phyloP scores from a whole-genome alignment of 2,797 vertebrate species.

The Clamator glandarius region DNA sequence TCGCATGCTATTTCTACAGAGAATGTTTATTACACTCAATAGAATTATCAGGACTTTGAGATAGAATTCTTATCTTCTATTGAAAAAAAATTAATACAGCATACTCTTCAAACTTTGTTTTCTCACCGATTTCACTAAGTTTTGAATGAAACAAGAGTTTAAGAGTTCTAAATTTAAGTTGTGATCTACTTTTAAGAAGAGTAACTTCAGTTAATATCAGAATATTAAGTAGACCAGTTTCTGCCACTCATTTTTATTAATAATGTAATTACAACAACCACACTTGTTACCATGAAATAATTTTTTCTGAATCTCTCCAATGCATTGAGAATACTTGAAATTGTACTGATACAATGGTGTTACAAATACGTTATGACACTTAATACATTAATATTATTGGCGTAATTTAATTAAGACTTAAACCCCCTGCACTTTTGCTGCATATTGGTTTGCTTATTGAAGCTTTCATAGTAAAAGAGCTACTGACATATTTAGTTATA shows the following conservation, averaged over 20 bases:
- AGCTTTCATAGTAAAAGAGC: background rate
- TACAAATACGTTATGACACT: background rate
- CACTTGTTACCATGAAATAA: slow-evolving; percentile 21
- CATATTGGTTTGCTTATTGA: background rate
- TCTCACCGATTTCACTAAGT: slow-evolving; percentile 58
- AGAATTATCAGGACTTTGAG: background rate
- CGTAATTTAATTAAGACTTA: background rate
- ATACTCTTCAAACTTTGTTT: slow-evolving; percentile 74
- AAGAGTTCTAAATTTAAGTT: background rate
- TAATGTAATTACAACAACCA: slow-evolving; percentile 50
- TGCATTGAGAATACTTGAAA: background rate
- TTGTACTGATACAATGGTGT: background rate
- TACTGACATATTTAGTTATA: background rate
- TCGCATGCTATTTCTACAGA: background rate
- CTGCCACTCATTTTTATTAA: slow-evolving; percentile 59
- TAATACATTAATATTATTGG: background rate
- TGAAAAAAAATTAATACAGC: background rate
- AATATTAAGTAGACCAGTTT: background rate
- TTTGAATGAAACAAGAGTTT: background rate
- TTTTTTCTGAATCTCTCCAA: background rate
- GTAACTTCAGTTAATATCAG: background rate
- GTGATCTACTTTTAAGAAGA: background rate
- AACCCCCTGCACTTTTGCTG: background rate
- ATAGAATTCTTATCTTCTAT: background rate
- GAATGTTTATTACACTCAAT: background rate